Evolutionary conservation across 2,888 invertebrate species (phyloP), one percentile per base, ranked within the genome.

Genomic region (Meganola albula): DNA sequence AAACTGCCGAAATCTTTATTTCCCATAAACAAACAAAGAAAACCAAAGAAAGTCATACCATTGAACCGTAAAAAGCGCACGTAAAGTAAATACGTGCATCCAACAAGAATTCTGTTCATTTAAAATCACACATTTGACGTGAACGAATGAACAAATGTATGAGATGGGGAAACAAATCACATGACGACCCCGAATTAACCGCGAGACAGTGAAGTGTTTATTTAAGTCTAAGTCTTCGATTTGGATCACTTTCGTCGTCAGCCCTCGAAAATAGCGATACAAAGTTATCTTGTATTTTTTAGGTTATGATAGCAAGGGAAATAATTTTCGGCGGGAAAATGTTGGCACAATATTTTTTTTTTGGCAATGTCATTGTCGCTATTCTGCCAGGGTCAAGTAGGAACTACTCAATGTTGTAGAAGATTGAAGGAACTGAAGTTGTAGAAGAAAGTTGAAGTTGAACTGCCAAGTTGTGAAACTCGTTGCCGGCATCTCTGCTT

Each of bases 151-250:
- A 60, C 57, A 20, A 20, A 20, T 20, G n/a, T 7, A 5, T 2
- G 20, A 20, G 20, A 62, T 51, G 35, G 42, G 42, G 45, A 52
- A 54, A 67, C 66, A 68, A 70, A 73, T 73, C 70, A 64, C 64
- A 59, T 58, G 63, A 57, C 63, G 48, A 58, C 60, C 56, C 57
- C 46, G 58, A 74, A 70, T 68, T 71, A 74, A 70, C 72, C 65
- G 46, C 65, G 52, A 60, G 59, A 55, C 54, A 49, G 38, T 40
- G 47, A 7, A 49, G 42, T 63, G 59, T 67, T 64, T 62, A 59
- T 63, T 65, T 65, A 58, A 55, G 49, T 34, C 39, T 28, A 43
- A 47, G 20, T 20, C 37, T 51, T 61, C 56, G 50, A 58, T 45
- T 44, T 27, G 32, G 43, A 45, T 39, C 25, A 23, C 37, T 27